These are phyloP conservation scores for Entomobrya multifasciata DNA, from an alignment of 2,888 invertebrate genomes.

Conservation along the genomic window DNA sequence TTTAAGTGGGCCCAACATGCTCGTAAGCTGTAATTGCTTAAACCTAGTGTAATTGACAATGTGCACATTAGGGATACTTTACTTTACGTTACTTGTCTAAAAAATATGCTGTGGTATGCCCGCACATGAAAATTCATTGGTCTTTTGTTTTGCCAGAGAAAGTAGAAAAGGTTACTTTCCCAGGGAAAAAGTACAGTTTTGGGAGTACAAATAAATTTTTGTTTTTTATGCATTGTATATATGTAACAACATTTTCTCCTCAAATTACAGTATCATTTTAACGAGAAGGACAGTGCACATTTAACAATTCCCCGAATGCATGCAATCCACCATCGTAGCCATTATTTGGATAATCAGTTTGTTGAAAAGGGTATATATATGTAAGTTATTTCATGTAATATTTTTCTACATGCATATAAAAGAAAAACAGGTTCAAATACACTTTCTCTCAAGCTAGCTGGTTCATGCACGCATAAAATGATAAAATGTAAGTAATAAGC, in stretches of 20 bases:
- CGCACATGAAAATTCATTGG: background rate
- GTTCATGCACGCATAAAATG: slow-evolving; percentile 13
- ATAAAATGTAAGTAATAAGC: slow-evolving; percentile 14
- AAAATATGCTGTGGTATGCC: background rate
- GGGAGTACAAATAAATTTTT: too few species aligned
- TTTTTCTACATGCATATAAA: background rate
- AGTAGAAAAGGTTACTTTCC: background rate
- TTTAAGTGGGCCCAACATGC: slow-evolving; percentile 58
- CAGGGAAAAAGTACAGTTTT: too few species aligned
- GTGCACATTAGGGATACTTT: slow-evolving; percentile 15
- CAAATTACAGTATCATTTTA: too few species aligned
- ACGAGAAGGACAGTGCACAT: background rate
- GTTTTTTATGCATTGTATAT: too few species aligned
- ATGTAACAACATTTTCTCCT: too few species aligned
- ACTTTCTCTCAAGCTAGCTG: background rate
- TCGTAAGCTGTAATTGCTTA: slow-evolving; percentile 52
- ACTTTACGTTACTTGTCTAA: background rate
- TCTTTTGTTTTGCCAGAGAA: background rate
- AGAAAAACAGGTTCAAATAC: background rate
- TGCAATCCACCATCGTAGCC: slow-evolving; percentile 10
- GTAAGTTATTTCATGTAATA: background rate
- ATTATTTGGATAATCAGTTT: slow-evolving; percentile 6
- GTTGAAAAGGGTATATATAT: background rate
- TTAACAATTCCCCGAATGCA: background rate
- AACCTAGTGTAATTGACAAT: slow-evolving; percentile 50